phyloP scores from a whole-genome alignment of 2,113 vertebrate species.

The Eulemur macaco region DNA sequence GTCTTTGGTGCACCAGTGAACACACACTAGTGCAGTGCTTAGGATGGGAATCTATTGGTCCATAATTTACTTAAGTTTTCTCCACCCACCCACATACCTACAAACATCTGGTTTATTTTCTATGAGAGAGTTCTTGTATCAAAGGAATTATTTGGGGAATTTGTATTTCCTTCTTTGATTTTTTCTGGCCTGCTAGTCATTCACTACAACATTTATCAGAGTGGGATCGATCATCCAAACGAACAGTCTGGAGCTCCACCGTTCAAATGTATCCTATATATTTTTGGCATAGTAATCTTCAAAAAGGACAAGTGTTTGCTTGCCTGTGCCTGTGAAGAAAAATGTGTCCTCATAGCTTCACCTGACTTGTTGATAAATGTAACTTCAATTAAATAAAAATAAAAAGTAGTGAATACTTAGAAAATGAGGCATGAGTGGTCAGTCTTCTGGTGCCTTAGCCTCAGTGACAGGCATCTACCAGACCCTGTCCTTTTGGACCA shows the following conservation, averaged over 20 bases:
- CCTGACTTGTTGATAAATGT: not conserved
- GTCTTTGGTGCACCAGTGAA: not conserved
- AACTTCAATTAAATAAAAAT: not conserved
- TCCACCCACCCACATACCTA: not conserved
- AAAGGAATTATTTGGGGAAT: not conserved
- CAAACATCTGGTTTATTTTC: not conserved
- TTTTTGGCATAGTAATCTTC: constrained; percentile 54
- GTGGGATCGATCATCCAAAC: not conserved
- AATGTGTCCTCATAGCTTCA: not conserved
- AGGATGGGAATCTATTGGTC: not conserved
- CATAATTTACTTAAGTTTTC: not conserved
- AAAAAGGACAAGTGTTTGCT: constrained; percentile 28
- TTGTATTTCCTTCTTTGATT: constrained; percentile 13
- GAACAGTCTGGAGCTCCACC: not conserved
- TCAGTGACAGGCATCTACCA: not conserved
- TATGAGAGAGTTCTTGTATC: not conserved
- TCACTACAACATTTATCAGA: constrained; percentile 17
- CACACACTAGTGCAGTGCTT: not conserved
- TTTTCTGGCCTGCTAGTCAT: not conserved
- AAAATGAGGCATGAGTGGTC: not conserved
- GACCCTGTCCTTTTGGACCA: not conserved
- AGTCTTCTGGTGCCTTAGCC: not conserved
- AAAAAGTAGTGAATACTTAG: not conserved
- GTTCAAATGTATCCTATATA: not conserved
- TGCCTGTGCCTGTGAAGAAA: not conserved